A percentile compares a stretch with the other conserved stretches of the same genome.
Conservation (phyloP, 2,797 vertebrate species). For the Pagetopsis macropterus region DNA sequence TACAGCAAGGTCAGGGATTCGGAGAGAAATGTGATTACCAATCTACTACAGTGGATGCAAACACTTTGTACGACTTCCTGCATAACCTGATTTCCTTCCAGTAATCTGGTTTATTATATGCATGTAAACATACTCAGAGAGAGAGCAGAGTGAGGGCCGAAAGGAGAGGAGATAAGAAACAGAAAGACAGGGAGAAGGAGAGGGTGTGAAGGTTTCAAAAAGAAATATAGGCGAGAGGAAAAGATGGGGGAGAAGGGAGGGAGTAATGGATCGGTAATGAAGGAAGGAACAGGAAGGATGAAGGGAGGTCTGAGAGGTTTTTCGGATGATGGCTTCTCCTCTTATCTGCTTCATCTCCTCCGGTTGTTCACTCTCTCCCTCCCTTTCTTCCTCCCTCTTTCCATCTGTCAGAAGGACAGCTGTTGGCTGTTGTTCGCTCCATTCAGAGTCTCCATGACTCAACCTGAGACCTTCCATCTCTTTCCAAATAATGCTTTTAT, state of each 20-base stretch:
- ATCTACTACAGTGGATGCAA: neutral
- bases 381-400: constrained; percentile 41
- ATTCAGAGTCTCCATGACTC: constrained; percentile 52
- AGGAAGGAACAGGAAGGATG: constrained; percentile 53
- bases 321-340: constrained; percentile 48
- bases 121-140: constrained; percentile 35
- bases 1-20: neutral
- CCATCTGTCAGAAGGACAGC: constrained; percentile 69
- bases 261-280: constrained; percentile 38
- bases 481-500: constrained; percentile 64
- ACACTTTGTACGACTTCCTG: constrained; percentile 32
- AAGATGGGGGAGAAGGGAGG: constrained; percentile 12
- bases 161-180: constrained; percentile 21
- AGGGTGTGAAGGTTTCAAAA: constrained; percentile 32
- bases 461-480: constrained; percentile 49
- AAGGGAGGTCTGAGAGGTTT: constrained; percentile 40
- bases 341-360: constrained; percentile 75
- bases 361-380: constrained; percentile 52
- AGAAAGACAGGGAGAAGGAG: constrained; percentile 25
- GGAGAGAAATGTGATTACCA: constrained; percentile 25
- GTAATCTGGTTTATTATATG: constrained; percentile 22
- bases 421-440: constrained; percentile 56
- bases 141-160: constrained; percentile 30
- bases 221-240: neutral
- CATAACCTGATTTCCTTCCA: constrained; percentile 32